Evolutionary conservation across 2,888 invertebrate genomes (phyloP).

Genomic region (Perizoma affinitatum): DNA sequence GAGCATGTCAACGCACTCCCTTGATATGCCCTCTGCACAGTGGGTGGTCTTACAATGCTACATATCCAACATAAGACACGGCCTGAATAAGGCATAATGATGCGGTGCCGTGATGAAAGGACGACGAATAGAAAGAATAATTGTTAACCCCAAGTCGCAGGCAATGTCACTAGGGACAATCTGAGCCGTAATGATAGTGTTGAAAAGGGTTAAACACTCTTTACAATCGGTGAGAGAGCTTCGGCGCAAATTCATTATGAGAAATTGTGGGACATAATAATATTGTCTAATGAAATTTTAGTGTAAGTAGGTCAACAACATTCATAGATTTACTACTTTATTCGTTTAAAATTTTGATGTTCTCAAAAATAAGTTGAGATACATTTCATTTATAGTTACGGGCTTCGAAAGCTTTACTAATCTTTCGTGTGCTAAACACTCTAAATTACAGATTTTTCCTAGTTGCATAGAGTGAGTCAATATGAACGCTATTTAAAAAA

Average conservation of each 20-base stretch:
- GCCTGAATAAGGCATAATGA: constrained; percentile 73
- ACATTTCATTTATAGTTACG: no score
- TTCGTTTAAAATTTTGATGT: not conserved
- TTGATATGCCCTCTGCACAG: constrained; percentile 30
- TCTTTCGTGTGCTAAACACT: no score
- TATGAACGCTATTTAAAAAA: constrained; percentile 22
- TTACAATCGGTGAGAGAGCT: constrained; percentile 9
- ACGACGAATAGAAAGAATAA: constrained; percentile 77
- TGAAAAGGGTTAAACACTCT: constrained; percentile 29
- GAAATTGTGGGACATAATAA: constrained; percentile 8
- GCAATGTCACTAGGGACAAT: constrained; percentile 57
- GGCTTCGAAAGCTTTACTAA: no score
- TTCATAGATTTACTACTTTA: not conserved
- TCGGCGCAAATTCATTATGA: constrained; percentile 10
- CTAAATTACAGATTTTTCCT: not conserved
- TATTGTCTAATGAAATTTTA: not conserved
- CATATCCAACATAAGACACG: constrained; percentile 53
- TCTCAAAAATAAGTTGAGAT: no score
- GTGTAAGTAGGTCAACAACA: not conserved
- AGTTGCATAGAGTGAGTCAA: constrained; percentile 15
- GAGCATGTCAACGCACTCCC: constrained; percentile 15
- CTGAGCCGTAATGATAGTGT: constrained; percentile 42
- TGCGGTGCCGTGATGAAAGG: constrained; percentile 68
- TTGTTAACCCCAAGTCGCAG: constrained; percentile 47
- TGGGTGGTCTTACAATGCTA: constrained; percentile 65